Conservation (phyloP, 2,797 vertebrate species). For the Oreonectes daqikongensis region DNA sequence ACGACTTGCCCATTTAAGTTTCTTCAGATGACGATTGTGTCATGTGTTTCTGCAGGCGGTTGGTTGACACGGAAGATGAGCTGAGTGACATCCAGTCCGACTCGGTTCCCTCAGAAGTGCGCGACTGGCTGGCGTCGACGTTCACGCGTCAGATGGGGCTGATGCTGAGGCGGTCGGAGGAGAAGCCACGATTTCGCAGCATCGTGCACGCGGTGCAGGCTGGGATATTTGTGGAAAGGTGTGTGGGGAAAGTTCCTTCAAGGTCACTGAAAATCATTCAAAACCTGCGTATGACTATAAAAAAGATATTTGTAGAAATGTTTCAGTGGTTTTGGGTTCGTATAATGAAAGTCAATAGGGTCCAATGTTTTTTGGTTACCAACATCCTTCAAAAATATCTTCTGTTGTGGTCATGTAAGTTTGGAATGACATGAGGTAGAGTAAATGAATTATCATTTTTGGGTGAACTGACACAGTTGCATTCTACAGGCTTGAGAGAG, state of each 20-base stretch:
- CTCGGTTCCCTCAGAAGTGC: slow-evolving; percentile 91
- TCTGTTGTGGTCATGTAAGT: too few species aligned
- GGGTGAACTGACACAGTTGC: too few species aligned
- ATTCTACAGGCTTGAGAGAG: too few species aligned
- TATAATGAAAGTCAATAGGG: too few species aligned
- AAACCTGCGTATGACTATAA: too few species aligned
- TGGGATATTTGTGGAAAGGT: slow-evolving; percentile 96
- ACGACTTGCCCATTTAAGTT: slow-evolving; percentile 38
- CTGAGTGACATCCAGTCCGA: slow-evolving; percentile 92
- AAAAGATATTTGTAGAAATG: too few species aligned
- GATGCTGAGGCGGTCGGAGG: slow-evolving; percentile 84
- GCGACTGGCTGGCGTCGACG: slow-evolving; percentile 94
- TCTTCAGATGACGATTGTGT: slow-evolving; percentile 19
- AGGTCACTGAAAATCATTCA: not conserved
- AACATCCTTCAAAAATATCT: too few species aligned
- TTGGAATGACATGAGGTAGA: too few species aligned
- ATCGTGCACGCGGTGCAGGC: slow-evolving; percentile 96
- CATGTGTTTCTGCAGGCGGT: slow-evolving; percentile 70
- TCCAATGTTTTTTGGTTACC: too few species aligned
- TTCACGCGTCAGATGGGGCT: slow-evolving; percentile 91
- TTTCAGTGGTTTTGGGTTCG: too few species aligned
- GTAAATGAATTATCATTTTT: too few species aligned
- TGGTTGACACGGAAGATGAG: slow-evolving; percentile 90
- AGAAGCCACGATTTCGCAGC: slow-evolving; percentile 91
- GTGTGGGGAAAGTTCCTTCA: not conserved